These are phyloP conservation scores for Peromyscus melanophrys DNA, from an alignment of 2,797 vertebrate genomes.

Conservation along the genomic window DNA sequence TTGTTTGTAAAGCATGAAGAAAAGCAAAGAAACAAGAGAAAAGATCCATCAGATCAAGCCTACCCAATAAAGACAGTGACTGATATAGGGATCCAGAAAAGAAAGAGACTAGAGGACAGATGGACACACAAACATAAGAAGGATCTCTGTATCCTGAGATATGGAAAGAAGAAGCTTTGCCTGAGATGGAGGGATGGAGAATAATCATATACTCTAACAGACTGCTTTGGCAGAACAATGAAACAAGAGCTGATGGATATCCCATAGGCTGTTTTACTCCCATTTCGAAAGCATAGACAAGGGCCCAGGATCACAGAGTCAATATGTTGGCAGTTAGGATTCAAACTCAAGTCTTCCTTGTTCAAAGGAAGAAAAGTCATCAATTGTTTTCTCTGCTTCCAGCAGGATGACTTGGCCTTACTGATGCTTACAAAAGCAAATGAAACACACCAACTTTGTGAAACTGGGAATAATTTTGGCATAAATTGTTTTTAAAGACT, in stretches of 20 bases:
- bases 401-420: background rate
- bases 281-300: background rate
- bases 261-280: background rate
- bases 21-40: background rate
- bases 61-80: background rate
- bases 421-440: slow-evolving; percentile 36
- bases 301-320: background rate
- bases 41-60: background rate
- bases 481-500: background rate
- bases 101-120: background rate
- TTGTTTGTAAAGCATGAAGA: background rate
- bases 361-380: background rate
- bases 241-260: background rate
- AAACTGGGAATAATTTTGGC: background rate
- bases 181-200: background rate
- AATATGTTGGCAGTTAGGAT: background rate
- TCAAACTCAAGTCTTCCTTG: background rate
- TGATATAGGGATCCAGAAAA: background rate
- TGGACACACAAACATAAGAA: background rate
- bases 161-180: background rate
- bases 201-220: background rate
- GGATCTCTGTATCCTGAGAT: background rate
- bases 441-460: background rate
- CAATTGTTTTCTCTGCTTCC: background rate
- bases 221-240: background rate